phyloP scores from a whole-genome alignment of 2,888 invertebrate species.

The Andrena flavipes region DNA sequence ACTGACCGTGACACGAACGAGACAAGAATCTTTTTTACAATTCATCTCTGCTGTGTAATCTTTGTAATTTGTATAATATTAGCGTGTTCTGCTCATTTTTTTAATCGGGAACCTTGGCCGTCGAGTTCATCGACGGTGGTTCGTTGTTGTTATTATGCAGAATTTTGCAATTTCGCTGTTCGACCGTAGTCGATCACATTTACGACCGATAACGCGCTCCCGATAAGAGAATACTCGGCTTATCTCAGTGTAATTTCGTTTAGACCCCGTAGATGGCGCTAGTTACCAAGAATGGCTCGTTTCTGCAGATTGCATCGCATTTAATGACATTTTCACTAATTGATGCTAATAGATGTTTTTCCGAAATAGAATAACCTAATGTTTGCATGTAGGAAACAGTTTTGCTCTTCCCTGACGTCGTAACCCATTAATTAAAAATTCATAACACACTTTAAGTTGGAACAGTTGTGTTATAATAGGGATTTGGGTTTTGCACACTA shows the following conservation, averaged over 20 bases:
- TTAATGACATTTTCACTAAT: not conserved
- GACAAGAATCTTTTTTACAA: too few relatives aligned
- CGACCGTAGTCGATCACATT: not conserved
- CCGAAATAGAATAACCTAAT: too few relatives aligned
- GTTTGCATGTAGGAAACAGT: too few relatives aligned
- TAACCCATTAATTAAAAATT: too few relatives aligned
- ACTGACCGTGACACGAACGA: too few relatives aligned
- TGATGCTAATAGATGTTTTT: not conserved
- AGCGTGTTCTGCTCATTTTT: not conserved
- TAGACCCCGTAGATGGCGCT: not conserved
- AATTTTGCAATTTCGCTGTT: constrained; percentile 10
- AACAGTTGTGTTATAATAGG: too few relatives aligned
- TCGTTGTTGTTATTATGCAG: constrained; percentile 15
- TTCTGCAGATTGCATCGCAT: not conserved
- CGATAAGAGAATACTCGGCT: not conserved
- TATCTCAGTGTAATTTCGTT: not conserved
- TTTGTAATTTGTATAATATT: not conserved
- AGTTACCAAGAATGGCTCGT: not conserved
- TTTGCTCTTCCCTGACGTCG: too few relatives aligned
- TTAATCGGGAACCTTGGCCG: constrained; percentile 13
- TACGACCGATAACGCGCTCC: constrained; percentile 11
- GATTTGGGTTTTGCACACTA: too few relatives aligned
- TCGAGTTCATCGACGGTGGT: not conserved
- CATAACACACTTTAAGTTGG: too few relatives aligned
- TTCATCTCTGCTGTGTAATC: not conserved